Evolutionary conservation across 2,113 vertebrate species (phyloP), one percentile per base, ranked within the genome.

Genomic region (Rhegmatorhina hoffmannsi): DNA sequence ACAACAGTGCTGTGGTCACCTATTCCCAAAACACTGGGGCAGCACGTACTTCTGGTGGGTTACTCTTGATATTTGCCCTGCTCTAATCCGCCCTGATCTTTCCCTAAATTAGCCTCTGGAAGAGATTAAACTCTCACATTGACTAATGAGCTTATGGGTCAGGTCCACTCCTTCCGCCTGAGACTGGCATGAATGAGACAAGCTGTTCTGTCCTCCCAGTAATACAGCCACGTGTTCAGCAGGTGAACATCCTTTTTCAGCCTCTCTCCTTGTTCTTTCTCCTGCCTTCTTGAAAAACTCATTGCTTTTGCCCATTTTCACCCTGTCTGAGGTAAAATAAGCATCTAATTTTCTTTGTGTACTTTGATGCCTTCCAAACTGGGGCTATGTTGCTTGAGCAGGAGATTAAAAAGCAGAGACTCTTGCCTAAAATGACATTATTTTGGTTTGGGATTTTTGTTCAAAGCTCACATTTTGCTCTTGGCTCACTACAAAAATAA

Each of bases 401-500:
- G 53, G 87, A 89, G 83, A 94, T 90, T 60, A 94, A 95, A 95
- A 95, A 94, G 87, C 4, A 6, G 79, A 88, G 49, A 89, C 23
- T 94, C 84, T 21, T 86, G 85, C 74, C 80, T 96, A 76, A 68
- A 86, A 79, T 78, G 72, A 93, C 93, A 84, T 75, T 93, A 92
- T 60, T 96, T 93, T 93, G 88, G 90, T 92, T 81, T 90, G 89
- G 95, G 60, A 90, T 90, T 87, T 84, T 92, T 91, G 76, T 72
- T 96, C 93, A 93, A 95, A 93, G 95, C 72, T 96, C 47, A 12
- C 49, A 93, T 96, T 96, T 93, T 93, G 90, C 88, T 87, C 44
- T 66, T 68, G 82, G 79, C 68, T 96, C 31, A 49, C 90, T 94
- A 92, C 66, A 96, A 96, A 96, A 96, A 90, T 90, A 95, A 95